Conservation (phyloP, 2,797 vertebrate species). For the Hemibagrus guttatus region DNA sequence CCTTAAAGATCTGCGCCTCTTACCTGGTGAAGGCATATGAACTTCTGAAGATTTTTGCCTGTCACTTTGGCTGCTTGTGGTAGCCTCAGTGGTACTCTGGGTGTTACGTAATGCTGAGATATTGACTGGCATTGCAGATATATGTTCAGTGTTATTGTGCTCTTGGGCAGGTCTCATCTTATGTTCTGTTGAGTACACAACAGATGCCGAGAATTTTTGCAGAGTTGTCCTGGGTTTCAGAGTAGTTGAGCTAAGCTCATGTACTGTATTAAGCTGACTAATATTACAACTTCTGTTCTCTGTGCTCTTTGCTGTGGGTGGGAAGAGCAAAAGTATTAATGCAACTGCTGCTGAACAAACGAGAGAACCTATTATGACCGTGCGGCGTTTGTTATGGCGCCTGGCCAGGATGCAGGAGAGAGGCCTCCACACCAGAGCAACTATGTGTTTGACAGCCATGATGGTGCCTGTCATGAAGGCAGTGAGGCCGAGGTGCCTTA, state of each 20-base stretch:
- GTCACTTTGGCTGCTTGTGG: neutral
- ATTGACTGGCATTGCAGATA: neutral
- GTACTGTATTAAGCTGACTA: slow-evolving; percentile 45
- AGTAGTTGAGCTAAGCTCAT: neutral
- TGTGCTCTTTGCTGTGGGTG: slow-evolving; percentile 44
- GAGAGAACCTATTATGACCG: slow-evolving; percentile 72
- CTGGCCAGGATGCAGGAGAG: slow-evolving; percentile 72
- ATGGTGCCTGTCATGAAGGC: slow-evolving; percentile 79
- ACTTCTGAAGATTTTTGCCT: neutral
- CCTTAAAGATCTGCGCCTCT: slow-evolving; percentile 52
- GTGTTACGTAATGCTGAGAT: neutral
- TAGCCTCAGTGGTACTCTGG: slow-evolving; percentile 1
- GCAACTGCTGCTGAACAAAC: slow-evolving; percentile 72
- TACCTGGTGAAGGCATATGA: slow-evolving; percentile 16
- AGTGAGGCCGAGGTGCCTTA: slow-evolving; percentile 80
- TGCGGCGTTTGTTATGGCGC: slow-evolving; percentile 73
- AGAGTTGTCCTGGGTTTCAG: neutral
- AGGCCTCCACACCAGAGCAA: slow-evolving; percentile 77
- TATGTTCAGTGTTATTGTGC: neutral
- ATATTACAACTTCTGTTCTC: slow-evolving; percentile 63
- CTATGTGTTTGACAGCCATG: slow-evolving; percentile 78
- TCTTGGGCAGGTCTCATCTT: neutral
- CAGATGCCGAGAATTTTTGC: neutral
- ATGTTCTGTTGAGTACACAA: slow-evolving; percentile 11
- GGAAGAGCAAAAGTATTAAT: slow-evolving; percentile 77